A percentile compares a stretch with the other conserved stretches of the same genome.
These are phyloP conservation scores for Xiphophorus hellerii DNA, from an alignment of 2,113 vertebrate genomes.

Conservation along the genomic window DNA sequence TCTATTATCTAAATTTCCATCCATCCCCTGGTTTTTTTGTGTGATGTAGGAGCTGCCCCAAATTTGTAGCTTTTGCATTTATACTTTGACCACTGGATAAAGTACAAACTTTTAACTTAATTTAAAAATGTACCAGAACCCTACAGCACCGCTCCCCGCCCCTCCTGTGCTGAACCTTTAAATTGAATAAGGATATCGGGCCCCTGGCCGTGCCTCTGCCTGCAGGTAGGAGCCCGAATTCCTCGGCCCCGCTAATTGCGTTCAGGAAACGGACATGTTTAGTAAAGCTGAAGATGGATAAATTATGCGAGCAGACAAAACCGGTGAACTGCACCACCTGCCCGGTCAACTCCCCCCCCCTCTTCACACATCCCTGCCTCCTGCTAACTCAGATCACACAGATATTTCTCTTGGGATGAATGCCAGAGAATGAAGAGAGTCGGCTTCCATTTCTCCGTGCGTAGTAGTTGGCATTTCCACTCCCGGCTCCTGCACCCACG, in stretches of 20 bases:
- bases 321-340: constrained; percentile 3
- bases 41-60: too few relatives aligned
- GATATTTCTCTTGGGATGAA: constrained; percentile 40
- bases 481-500: constrained; percentile 47
- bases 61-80: background rate
- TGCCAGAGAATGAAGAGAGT: constrained; percentile 45
- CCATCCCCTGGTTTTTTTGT: too few relatives aligned
- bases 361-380: constrained; percentile 25
- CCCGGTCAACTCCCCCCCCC: background rate
- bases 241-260: constrained; percentile 69
- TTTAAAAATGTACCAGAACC: background rate
- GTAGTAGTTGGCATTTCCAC: constrained; percentile 69
- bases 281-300: constrained; percentile 59
- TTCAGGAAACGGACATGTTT: constrained; percentile 75
- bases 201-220: constrained; percentile 54
- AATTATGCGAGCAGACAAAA: constrained; percentile 48
- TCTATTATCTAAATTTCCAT: too few relatives aligned
- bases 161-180: constrained; percentile 32
- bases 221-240: constrained; percentile 59
- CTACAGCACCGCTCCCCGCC: background rate
- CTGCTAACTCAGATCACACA: constrained; percentile 13
- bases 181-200: constrained; percentile 65
- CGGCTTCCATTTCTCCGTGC: constrained; percentile 57
- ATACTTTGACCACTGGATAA: background rate
- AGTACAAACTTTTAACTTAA: background rate